These are phyloP conservation scores for Aethes cnicana DNA, from an alignment of 2,888 invertebrate genomes.

Conservation along the genomic window DNA sequence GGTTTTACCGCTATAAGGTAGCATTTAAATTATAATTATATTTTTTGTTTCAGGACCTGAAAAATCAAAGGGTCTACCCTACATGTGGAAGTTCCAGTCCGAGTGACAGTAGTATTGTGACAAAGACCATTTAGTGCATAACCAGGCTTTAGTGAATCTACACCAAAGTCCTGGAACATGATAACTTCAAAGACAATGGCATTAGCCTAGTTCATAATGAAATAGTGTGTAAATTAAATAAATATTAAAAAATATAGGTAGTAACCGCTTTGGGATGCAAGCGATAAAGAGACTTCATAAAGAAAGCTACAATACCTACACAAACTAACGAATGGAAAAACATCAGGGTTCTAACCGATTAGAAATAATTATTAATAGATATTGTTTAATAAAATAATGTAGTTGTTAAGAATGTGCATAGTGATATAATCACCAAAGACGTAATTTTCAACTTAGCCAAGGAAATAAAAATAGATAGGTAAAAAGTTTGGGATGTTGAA, in stretches of 20 bases:
- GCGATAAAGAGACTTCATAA: background rate
- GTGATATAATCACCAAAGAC: constrained; percentile 34
- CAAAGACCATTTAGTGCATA: constrained; percentile 79
- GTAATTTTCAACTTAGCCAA: constrained; percentile 30
- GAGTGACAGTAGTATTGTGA: constrained; percentile 75
- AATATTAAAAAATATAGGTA: constrained; percentile 16
- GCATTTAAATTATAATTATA: background rate
- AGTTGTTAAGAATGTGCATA: constrained; percentile 17
- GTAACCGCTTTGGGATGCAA: constrained; percentile 5
- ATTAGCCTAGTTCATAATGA: constrained; percentile 10
- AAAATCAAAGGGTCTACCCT: constrained; percentile 63
- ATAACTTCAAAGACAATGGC: constrained; percentile 24
- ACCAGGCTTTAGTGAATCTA: constrained; percentile 70
- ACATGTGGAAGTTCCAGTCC: constrained; percentile 75
- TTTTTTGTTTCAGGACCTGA: constrained; percentile 65
- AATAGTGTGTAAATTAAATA: constrained; percentile 14
- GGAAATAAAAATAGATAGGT: constrained; percentile 26
- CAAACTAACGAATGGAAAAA: constrained; percentile 28
- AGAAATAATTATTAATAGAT: constrained; percentile 33
- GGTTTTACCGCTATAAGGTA: no score
- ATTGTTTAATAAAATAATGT: constrained; percentile 6
- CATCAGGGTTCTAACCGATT: constrained; percentile 31
- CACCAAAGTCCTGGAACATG: constrained; percentile 47
- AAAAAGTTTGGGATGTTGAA: constrained; percentile 22
- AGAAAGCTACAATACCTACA: background rate